Base-by-base conservation (phyloP, 2,888 invertebrate species). In the Sminthurinus aureus region DNA sequence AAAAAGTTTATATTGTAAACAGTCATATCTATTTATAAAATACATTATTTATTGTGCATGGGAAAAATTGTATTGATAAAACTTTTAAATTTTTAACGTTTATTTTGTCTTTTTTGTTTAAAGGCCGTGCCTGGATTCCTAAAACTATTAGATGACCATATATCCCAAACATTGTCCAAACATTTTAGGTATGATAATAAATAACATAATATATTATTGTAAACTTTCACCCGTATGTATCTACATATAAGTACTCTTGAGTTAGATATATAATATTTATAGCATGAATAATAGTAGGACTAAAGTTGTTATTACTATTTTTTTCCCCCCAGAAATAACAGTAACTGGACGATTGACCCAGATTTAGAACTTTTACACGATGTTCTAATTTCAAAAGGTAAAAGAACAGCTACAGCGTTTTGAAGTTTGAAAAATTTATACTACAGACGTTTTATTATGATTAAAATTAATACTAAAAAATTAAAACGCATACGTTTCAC, bases 341-440 rank as follows among this genome's bases (percentile, higher is more conserved):
- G 87, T 3, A 87, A 88, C 76, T 87, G 83, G 77, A 78, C 84
- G 22, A 73, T 84, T 38, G 88, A 88, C 79, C 85, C 88, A 15
- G 84, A 84, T 3, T 76, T 88, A 67, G 88, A 88, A 50, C 82
- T 88, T 12, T 85, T 88, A 86, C 87, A 87, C 85, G 88, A 88
- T 82, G 84, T 85, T 81, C 86, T 88, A 69, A 85, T 88, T 77
- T 86, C 84, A 18, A 86, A 85, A 87, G 81, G 84, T 82, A 71
- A 24, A 12, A 12, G 38, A 38, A 38, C n/a, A n/a, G n/a, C 6
- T 38, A 38, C 38, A 38, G n/a, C n/a, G n/a, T n/a, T n/a, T n/a
- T n/a, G n/a, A 38, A 82, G 18, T 71, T 22, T 52, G 24, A 20
- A 58, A 77, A 50, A 18, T 13, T 6, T 9, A n/a, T 12, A 8